Percentiles rank a stretch among this genome's conserved stretches.
Conservation (phyloP, 1,140 invertebrate genomes). For the Drosophila obscura region DNA sequence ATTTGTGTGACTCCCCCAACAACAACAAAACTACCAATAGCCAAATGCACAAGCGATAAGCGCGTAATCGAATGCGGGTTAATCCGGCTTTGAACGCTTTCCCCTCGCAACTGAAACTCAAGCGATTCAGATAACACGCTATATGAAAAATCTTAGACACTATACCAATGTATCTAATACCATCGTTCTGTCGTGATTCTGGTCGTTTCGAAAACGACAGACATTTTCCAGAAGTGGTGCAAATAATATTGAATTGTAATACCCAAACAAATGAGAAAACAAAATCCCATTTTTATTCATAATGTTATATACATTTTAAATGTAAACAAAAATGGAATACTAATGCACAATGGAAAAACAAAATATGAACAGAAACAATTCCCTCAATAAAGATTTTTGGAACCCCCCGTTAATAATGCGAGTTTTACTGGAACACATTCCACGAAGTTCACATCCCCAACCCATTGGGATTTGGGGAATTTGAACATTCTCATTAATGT, state of each 20-base stretch:
- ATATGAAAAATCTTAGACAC: conserved; percentile 28
- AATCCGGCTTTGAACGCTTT: conserved; percentile 1
- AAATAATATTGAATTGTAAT: conserved; percentile 32
- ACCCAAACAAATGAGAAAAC: conserved; percentile 29
- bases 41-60: conserved; percentile 10
- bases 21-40: conserved; percentile 22
- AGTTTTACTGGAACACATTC: not conserved
- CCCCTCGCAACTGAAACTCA: not conserved
- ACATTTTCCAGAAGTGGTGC: conserved; percentile 24
- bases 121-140: conserved; percentile 19
- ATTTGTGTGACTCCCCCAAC: too few relatives aligned
- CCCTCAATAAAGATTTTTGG: conserved; percentile 73
- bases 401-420: conserved; percentile 55
- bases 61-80: conserved; percentile 23
- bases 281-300: conserved; percentile 54
- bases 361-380: conserved; percentile 50
- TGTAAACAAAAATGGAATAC: conserved; percentile 56
- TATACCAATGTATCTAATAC: conserved; percentile 10
- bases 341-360: conserved; percentile 28
- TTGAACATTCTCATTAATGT: conserved; percentile 2
- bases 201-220: conserved; percentile 47
- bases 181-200: conserved; percentile 23
- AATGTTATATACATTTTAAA: conserved; percentile 68
- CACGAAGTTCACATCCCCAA: too few relatives aligned
- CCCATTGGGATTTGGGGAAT: not conserved